Base-by-base conservation (phyloP, 2,888 invertebrate genomes). In the Therioaphis trifolii region DNA sequence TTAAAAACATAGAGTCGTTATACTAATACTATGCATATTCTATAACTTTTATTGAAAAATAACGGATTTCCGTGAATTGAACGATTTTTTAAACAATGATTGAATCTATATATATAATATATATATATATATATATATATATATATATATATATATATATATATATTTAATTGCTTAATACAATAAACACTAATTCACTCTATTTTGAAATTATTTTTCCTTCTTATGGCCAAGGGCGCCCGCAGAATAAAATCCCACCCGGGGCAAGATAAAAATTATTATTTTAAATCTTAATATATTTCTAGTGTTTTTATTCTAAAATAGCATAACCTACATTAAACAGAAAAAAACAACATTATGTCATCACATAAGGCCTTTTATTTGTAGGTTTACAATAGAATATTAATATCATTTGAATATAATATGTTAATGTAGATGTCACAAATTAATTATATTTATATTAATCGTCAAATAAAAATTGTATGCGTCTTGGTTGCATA, bases 191-290 rank as follows among this genome's bases (percentile, higher is more conserved):
- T n/a, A n/a, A n/a, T n/a, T n/a, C n/a, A n/a, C n/a, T n/a, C n/a
- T n/a, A n/a, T n/a, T n/a, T n/a, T n/a, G n/a, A n/a, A n/a, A n/a
- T n/a, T n/a, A n/a, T n/a, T n/a, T n/a, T n/a, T n/a, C n/a, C n/a
- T n/a, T n/a, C n/a, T n/a, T n/a, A n/a, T n/a, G n/a, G n/a, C n/a
- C 66, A 66, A 66, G 35, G 15, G 66, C 66, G 66, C 66, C 35
- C 35, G 66, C 66, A 66, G 66, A 35, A 66, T 66, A 66, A 35
- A 66, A 66, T 66, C 15, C 15, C 29, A 63, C 24, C 12, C 63
- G 27, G 63, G 63, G 63, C 63, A 27, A 27, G 63, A 63, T 63
- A 2, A 27, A 29, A 66, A 66, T 66, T 58, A 24, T 58, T 58
- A 58, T 58, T 58, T 58, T 21, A 58, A 58, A 58, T 58, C 24